Evolutionary conservation across 2,888 invertebrate genomes (phyloP).

Genomic region (Endotricha flammealis): DNA sequence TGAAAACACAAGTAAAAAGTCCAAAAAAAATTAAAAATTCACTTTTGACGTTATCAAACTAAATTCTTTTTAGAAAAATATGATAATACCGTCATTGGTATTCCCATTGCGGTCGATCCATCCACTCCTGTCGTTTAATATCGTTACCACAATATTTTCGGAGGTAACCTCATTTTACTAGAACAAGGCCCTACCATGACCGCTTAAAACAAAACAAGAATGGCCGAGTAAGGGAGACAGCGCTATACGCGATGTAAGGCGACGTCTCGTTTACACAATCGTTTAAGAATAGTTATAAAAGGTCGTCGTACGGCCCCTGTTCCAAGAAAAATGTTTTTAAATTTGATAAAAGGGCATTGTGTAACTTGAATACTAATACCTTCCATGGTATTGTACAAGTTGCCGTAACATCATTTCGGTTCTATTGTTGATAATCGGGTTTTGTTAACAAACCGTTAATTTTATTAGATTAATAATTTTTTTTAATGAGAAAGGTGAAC

Average conservation of each 20-base stretch:
- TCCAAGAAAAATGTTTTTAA: constrained; percentile 5
- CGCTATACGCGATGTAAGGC: too few species aligned
- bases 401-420: background rate
- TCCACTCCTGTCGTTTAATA: constrained; percentile 18
- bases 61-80: constrained; percentile 15
- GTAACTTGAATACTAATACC: constrained; percentile 5
- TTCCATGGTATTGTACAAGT: constrained; percentile 2
- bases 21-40: too few species aligned
- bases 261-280: too few species aligned
- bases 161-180: constrained; percentile 2
- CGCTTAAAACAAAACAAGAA: too few species aligned
- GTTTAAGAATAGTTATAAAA: too few species aligned
- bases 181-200: too few species aligned
- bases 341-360: constrained; percentile 8
- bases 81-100: constrained; percentile 22
- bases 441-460: too few species aligned
- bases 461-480: too few species aligned
- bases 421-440: background rate
- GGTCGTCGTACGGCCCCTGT: too few species aligned
- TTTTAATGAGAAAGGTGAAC: background rate
- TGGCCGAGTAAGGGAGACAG: too few species aligned
- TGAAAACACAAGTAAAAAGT: too few species aligned
- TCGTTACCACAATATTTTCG: constrained; percentile 24
- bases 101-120: constrained; percentile 15
- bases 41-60: background rate